Conservation (phyloP, 2,113 vertebrate species). For the Malaclemys terrapin region DNA sequence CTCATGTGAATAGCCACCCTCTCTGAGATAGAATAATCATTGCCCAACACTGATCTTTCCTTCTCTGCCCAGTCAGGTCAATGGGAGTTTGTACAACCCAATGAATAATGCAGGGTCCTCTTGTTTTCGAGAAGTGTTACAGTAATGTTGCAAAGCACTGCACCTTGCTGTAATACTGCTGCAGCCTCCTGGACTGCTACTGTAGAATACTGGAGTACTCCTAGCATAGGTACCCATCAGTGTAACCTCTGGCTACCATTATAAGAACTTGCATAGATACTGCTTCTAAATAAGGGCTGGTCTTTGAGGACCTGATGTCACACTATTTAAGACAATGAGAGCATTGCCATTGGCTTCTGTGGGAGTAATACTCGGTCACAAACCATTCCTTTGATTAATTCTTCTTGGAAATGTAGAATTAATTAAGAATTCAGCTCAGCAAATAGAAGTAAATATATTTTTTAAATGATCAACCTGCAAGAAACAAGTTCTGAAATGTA, state of each 20-base stretch:
- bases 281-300: constrained; percentile 17
- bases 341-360: constrained; percentile 46
- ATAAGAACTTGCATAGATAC: constrained; percentile 24
- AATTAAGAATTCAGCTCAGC: constrained; percentile 66
- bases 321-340: constrained; percentile 65
- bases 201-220: neutral
- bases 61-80: neutral
- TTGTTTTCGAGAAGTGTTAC: neutral
- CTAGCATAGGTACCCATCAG: constrained; percentile 14
- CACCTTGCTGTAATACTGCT: neutral
- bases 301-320: neutral
- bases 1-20: neutral
- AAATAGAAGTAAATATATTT: constrained; percentile 75
- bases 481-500: constrained; percentile 67
- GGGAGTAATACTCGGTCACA: constrained; percentile 52
- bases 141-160: neutral
- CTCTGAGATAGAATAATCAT: neutral
- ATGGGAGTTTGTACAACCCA: neutral
- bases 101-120: neutral
- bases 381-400: constrained; percentile 71
- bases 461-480: constrained; percentile 69
- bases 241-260: constrained; percentile 21
- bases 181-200: neutral
- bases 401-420: constrained; percentile 68
- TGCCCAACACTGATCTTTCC: neutral